Evolutionary conservation across 2,113 vertebrate genomes (phyloP).

Genomic region (Hiodon tergisus): DNA sequence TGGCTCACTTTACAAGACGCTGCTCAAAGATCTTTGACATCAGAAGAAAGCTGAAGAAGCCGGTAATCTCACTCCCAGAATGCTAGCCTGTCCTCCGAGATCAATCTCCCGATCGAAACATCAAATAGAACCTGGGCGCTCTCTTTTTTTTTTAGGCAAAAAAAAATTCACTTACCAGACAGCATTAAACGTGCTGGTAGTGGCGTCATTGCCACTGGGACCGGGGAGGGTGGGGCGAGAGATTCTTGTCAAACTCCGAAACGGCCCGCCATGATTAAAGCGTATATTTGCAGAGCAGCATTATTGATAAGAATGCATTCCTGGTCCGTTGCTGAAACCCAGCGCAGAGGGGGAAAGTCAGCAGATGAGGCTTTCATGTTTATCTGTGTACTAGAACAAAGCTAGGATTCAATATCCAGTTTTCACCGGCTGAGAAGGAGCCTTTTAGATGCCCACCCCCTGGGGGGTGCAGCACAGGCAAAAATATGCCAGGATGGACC

Average conservation of each 20-base stretch:
- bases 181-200: slow-evolving; percentile 77
- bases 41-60: slow-evolving; percentile 96
- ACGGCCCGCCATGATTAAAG: slow-evolving; percentile 75
- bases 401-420: slow-evolving; percentile 62
- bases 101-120: slow-evolving; percentile 98
- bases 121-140: slow-evolving; percentile 89
- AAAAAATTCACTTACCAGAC: slow-evolving; percentile 83
- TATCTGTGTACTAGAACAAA: slow-evolving; percentile 74
- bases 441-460: slow-evolving; percentile 41
- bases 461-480: slow-evolving; percentile 23
- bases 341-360: slow-evolving; percentile 61
- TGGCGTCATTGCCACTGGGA: slow-evolving; percentile 75
- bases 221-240: slow-evolving; percentile 48
- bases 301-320: slow-evolving; percentile 75
- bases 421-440: slow-evolving; percentile 62
- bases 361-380: slow-evolving; percentile 75
- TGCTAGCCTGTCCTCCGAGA: slow-evolving; percentile 87
- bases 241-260: slow-evolving; percentile 80
- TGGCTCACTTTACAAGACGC: slow-evolving; percentile 92
- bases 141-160: slow-evolving; percentile 55
- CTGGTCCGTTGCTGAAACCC: slow-evolving; percentile 51
- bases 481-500: background rate
- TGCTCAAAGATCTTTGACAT: slow-evolving; percentile 99
- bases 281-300: slow-evolving; percentile 64
- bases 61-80: slow-evolving; percentile 99